These are phyloP conservation scores for Seriola rivoliana DNA, from an alignment of 2,113 vertebrate species.

Conservation along the genomic window DNA sequence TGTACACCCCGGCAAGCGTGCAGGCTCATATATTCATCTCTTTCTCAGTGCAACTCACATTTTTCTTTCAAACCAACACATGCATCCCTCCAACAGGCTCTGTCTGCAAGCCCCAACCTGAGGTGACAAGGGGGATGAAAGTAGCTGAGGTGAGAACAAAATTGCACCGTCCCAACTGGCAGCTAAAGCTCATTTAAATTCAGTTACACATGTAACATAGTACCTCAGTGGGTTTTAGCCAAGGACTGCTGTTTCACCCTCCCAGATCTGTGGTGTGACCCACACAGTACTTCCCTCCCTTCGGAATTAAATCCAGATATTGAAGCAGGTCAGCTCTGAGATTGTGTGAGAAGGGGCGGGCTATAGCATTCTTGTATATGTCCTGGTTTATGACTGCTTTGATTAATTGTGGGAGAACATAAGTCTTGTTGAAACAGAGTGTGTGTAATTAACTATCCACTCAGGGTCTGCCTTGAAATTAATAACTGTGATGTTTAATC, in stretches of 20 bases:
- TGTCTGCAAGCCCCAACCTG: slow-evolving; percentile 18
- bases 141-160: slow-evolving; percentile 28
- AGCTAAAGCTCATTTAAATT: slow-evolving; percentile 57
- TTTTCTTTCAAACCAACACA: slow-evolving; percentile 31
- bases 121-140: slow-evolving; percentile 32
- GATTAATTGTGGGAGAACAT: slow-evolving; percentile 72
- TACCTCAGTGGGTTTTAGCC: slow-evolving; percentile 48
- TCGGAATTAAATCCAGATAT: slow-evolving; percentile 38
- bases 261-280: slow-evolving; percentile 37
- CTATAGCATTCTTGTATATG: slow-evolving; percentile 40
- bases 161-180: slow-evolving; percentile 31
- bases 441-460: slow-evolving; percentile 77
- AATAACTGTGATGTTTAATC: slow-evolving; percentile 81
- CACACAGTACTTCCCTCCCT: neutral
- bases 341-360: slow-evolving; percentile 19
- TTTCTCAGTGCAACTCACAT: slow-evolving; percentile 40
- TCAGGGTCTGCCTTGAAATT: slow-evolving; percentile 75
- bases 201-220: slow-evolving; percentile 44
- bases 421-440: slow-evolving; percentile 73
- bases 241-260: slow-evolving; percentile 34
- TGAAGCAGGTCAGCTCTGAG: slow-evolving; percentile 51
- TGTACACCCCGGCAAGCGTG: slow-evolving; percentile 36
- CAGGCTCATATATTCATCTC: slow-evolving; percentile 46
- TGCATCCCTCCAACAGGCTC: neutral
- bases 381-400: slow-evolving; percentile 67